Evolutionary conservation across 2,113 vertebrate genomes (phyloP).

Genomic region (Tyrannus savana): DNA sequence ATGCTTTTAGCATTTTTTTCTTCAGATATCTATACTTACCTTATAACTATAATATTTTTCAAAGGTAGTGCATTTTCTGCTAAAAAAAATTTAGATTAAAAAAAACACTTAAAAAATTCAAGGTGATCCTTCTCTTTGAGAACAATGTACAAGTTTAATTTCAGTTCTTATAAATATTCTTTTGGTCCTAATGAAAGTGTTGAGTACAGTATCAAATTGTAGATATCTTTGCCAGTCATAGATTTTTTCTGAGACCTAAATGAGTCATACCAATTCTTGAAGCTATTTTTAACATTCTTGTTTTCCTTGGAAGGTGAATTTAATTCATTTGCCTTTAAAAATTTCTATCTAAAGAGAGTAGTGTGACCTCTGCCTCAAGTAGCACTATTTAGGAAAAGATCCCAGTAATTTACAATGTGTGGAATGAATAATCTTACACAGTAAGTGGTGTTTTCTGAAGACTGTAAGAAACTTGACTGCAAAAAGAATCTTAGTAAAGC

Average conservation of each 20-base stretch:
- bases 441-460: not conserved
- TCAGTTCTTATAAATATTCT: not conserved
- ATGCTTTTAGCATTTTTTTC: slow-evolving; percentile 50
- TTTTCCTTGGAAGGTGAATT: slow-evolving; percentile 39
- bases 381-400: not conserved
- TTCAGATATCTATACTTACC: not conserved
- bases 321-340: slow-evolving; percentile 32
- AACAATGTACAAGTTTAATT: not conserved
- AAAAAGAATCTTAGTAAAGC: not conserved
- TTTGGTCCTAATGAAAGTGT: not conserved
- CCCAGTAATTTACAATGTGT: not conserved
- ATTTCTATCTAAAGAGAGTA: not conserved
- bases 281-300: slow-evolving; percentile 26
- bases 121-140: not conserved
- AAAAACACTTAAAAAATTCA: not conserved
- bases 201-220: not conserved
- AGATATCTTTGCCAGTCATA: slow-evolving; percentile 30
- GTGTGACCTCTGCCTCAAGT: slow-evolving; percentile 12
- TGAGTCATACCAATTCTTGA: not conserved
- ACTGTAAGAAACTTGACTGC: not conserved
- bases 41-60: slow-evolving; percentile 17
- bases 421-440: not conserved
- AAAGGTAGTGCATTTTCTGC: slow-evolving; percentile 10
- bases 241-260: slow-evolving; percentile 43
- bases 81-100: not conserved